Percentiles rank a stretch among this genome's conserved stretches.
phyloP scores from a whole-genome alignment of 2,797 vertebrate genomes.

The Chlorospingus semifuscus region DNA sequence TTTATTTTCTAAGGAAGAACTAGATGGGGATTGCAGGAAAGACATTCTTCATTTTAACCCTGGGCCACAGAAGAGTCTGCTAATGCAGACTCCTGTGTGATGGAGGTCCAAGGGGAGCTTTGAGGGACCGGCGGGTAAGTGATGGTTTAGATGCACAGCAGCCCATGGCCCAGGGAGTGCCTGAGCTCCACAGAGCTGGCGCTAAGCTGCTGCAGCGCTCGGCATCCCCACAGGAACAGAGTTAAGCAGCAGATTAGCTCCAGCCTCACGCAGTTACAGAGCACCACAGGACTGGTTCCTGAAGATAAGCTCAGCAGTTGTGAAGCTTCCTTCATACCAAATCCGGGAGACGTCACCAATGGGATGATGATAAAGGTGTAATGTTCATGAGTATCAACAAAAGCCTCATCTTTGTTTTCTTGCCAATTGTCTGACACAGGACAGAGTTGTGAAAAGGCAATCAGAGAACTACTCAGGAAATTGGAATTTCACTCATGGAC shows the following conservation, averaged over 20 bases:
- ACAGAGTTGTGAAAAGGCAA: neutral
- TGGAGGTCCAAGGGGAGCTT: neutral
- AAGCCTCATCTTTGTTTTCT: neutral
- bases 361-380: neutral
- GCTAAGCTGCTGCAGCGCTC: neutral
- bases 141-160: neutral
- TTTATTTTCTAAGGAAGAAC: neutral
- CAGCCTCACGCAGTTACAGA: neutral
- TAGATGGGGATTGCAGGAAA: neutral
- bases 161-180: fast-evolving
- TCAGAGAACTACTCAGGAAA: constrained; percentile 1
- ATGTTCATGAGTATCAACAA: neutral
- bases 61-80: neutral
- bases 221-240: neutral
- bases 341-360: neutral
- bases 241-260: constrained; percentile 33
- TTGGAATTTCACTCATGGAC: constrained; percentile 6
- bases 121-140: neutral
- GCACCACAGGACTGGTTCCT: neutral
- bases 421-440: neutral
- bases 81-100: neutral
- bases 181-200: neutral
- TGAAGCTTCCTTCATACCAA: neutral
- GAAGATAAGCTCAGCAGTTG: neutral
- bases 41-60: neutral